phyloP scores from a whole-genome alignment of 1,140 invertebrate genomes.

The Ephestia elutella region DNA sequence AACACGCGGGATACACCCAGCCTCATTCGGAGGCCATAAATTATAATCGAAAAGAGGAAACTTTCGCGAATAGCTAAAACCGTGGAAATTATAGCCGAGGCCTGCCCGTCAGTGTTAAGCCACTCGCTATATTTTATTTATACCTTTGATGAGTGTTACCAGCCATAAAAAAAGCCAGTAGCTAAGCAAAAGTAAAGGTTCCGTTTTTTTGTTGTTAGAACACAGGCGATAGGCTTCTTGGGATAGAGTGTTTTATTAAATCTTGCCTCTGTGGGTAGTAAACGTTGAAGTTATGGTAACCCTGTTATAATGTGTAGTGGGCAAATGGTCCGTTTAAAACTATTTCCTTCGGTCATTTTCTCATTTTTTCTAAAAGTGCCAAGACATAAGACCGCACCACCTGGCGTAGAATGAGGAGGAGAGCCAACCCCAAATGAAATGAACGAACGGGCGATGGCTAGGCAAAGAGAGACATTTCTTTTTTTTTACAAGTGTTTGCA shows the following conservation, averaged over 20 bases:
- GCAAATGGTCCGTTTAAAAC: neutral
- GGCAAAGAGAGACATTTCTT: no score
- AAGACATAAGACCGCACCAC: no score
- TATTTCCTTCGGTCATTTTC: neutral
- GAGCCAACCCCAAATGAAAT: no score
- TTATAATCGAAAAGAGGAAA: conserved; percentile 64
- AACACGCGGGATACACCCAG: neutral
- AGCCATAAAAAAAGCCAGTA: conserved; percentile 66
- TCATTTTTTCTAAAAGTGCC: no score
- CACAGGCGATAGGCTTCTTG: conserved; percentile 42
- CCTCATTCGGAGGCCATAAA: conserved; percentile 53
- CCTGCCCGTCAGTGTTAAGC: conserved; percentile 52
- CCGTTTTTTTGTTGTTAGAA: conserved; percentile 45
- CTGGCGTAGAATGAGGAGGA: no score
- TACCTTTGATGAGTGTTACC: conserved; percentile 66
- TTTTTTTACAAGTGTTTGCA: no score
- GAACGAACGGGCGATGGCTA: no score
- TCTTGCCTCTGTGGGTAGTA: conserved; percentile 18
- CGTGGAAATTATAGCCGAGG: conserved; percentile 62
- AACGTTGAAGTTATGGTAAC: conserved; percentile 6
- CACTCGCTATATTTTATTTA: conserved; percentile 64
- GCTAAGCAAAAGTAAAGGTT: conserved; percentile 55
- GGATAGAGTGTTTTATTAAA: conserved; percentile 46
- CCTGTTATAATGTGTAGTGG: neutral
- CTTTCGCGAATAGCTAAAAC: conserved; percentile 58